phyloP scores from a whole-genome alignment of 2,888 invertebrate species.

The Clanis bilineata region DNA sequence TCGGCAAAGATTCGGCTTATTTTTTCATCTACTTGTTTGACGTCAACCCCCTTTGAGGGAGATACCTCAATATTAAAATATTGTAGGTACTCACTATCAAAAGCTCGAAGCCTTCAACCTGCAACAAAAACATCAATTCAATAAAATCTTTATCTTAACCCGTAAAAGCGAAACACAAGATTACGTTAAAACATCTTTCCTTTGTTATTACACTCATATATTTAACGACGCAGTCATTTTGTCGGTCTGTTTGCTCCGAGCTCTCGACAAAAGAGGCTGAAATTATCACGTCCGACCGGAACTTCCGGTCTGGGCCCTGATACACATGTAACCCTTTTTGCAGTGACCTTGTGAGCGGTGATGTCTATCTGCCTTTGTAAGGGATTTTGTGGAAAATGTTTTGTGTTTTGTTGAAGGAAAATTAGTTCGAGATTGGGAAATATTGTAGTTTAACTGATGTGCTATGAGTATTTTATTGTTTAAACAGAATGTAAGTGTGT shows the following conservation, averaged over 20 bases:
- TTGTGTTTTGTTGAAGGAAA: not conserved
- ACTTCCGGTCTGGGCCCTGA: constrained; percentile 42
- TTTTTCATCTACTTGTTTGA: too few species aligned
- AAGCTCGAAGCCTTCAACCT: too few species aligned
- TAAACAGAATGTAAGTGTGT: too few species aligned
- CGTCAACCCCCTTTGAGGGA: too few species aligned
- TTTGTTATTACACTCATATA: constrained; percentile 26
- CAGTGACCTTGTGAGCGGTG: constrained; percentile 16
- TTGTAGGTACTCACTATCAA: too few species aligned
- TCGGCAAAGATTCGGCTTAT: too few species aligned
- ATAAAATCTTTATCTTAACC: not conserved
- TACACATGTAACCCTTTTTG: constrained; percentile 34
- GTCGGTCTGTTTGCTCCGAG: constrained; percentile 40
- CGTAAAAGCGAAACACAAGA: not conserved
- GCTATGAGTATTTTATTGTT: too few species aligned
- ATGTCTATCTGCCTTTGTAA: constrained; percentile 10
- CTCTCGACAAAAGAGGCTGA: constrained; percentile 48
- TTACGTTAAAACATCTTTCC: constrained; percentile 4
- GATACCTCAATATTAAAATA: too few species aligned
- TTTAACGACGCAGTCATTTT: constrained; percentile 37
- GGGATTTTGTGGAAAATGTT: not conserved
- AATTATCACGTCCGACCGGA: constrained; percentile 57
- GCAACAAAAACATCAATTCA: not conserved
- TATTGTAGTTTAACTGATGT: too few species aligned
- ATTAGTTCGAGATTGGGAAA: not conserved